Evolutionary conservation across 2,888 invertebrate genomes (phyloP), one percentile per base, ranked within the genome.

Genomic region (Nomada ferruginata): DNA sequence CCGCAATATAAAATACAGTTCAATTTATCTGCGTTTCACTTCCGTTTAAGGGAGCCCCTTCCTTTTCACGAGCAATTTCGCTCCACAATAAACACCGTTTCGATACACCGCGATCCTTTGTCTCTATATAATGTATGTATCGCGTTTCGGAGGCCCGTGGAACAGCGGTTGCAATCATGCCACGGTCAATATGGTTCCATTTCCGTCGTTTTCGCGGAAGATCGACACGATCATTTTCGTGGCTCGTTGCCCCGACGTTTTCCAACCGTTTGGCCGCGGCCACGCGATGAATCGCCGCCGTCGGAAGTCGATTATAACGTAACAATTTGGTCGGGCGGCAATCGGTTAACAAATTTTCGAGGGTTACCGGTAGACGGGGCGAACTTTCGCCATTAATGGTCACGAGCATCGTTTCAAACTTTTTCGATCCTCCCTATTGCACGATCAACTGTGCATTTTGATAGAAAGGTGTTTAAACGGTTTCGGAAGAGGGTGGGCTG

Each of bases 291-390:
- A 65, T 65, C 71, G 70, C 44, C n/a, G 15, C 44, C 60, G 20
- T 76, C 73, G 78, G 68, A 78, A 78, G 66, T 78, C 76, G 78
- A 78, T 78, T 68, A 63, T 66, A 76, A 78, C 78, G 66, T 66
- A 61, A 78, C 66, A 50, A 78, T 76, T 68, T 61, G 60, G n/a
- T 52, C 23, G 65, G 36, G 2, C 13, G 13, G 72, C 29, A 61
- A 36, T 20, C 71, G 55, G 60, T 44, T 44, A 76, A 71, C 71
- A 76, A 76, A 76, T 76, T 71, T 55, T 64, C 64, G 44, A 20
- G 61, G 60, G 59, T 11, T 26, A 36, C 26, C 36, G 20, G 4
- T 2, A 15, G 5, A 57, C 29, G 50, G 52, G 29, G 53, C 53
- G 66, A 64, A 69, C 55, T 47, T 74, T 73, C 23, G 15, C 50